Percentiles rank a stretch among this genome's conserved stretches.
Evolutionary conservation across 2,113 vertebrate genomes (phyloP).

Genomic region (Nicator chloris): DNA sequence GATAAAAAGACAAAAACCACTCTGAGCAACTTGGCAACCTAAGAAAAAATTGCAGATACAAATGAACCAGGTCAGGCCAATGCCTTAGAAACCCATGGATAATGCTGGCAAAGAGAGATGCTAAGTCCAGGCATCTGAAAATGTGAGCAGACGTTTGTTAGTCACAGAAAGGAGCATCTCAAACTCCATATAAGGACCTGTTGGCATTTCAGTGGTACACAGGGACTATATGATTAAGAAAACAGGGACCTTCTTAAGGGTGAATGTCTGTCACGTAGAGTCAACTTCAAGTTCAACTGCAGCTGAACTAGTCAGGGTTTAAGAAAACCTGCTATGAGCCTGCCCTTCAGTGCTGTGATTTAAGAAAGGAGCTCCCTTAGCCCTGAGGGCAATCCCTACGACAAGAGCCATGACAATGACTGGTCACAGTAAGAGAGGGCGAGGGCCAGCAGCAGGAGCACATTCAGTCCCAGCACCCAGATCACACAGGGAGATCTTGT

Average conservation of each 20-base stretch:
- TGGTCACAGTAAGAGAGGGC: not conserved
- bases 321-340: not conserved
- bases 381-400: not conserved
- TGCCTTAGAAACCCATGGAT: not conserved
- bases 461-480: not conserved
- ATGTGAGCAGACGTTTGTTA: not conserved
- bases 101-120: not conserved
- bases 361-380: not conserved
- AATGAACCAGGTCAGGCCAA: not conserved
- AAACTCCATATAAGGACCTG: not conserved
- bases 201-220: not conserved
- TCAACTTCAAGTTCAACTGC: slow-evolving; percentile 31
- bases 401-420: accelerated
- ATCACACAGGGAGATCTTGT: not conserved
- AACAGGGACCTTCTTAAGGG: not conserved
- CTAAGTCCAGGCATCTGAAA: not conserved
- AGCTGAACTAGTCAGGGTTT: not conserved
- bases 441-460: not conserved
- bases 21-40: not conserved
- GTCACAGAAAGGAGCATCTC: not conserved
- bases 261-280: not conserved
- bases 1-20: not conserved
- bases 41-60: not conserved
- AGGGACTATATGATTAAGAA: not conserved
- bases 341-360: not conserved